Percentiles rank a stretch among this genome's conserved stretches.
These are phyloP conservation scores for Aporrectodea caliginosa DNA, from an alignment of 1,140 invertebrate species.

Conservation along the genomic window DNA sequence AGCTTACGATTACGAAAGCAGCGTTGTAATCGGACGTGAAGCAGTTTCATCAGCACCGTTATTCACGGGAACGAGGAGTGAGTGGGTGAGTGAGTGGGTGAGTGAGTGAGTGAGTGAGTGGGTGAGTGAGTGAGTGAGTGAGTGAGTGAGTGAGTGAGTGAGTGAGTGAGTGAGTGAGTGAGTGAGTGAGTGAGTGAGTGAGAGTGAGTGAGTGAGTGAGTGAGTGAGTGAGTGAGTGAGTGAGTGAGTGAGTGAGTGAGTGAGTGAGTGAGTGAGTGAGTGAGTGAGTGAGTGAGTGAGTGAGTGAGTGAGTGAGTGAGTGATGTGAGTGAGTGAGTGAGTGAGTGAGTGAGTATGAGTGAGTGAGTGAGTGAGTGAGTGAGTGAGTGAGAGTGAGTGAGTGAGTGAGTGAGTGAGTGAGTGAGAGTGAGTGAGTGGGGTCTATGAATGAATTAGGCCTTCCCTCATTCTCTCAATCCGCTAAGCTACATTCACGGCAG, in stretches of 20 bases:
- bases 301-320: conserved; percentile 28
- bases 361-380: conserved; percentile 28
- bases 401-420: conserved; percentile 23
- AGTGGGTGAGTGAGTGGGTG: no score
- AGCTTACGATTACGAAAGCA: no score
- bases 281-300: conserved; percentile 28
- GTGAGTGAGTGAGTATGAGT: no score
- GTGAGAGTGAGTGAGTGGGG: no score
- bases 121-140: conserved; percentile 12
- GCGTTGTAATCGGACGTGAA: no score
- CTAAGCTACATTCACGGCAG: no score
- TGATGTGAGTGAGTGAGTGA: no score
- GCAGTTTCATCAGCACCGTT: no score
- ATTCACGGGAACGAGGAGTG: not conserved
- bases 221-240: conserved; percentile 30
- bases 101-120: no score
- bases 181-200: conserved; percentile 14
- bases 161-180: conserved; percentile 22
- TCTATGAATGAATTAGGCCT: no score
- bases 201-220: conserved; percentile 25
- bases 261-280: conserved; percentile 31
- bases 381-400: conserved; percentile 27
- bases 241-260: conserved; percentile 25
- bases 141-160: conserved; percentile 8
- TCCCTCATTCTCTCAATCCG: no score